phyloP scores from a whole-genome alignment of 2,113 vertebrate genomes.

The Emydocephalus ijimae region DNA sequence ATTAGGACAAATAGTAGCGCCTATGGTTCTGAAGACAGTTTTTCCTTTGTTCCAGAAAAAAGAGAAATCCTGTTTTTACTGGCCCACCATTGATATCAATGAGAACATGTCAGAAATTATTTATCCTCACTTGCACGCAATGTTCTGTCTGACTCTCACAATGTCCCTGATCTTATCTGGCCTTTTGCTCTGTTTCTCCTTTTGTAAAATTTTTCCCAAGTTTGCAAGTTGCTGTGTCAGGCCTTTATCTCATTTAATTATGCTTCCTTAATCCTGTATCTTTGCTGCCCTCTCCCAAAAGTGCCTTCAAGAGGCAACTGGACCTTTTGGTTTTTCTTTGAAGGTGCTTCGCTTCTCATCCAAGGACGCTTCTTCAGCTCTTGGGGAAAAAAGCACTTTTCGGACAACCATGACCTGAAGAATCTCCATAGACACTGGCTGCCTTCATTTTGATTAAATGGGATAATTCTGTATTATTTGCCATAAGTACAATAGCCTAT shows the following conservation, averaged over 20 bases:
- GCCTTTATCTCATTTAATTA: background rate
- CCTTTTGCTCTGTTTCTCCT: background rate
- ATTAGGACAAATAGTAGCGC: background rate
- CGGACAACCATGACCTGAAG: too few relatives aligned
- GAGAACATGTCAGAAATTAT: background rate
- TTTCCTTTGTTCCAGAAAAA: background rate
- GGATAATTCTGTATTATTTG: background rate
- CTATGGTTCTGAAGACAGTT: rapidly evolving
- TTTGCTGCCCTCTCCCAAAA: background rate
- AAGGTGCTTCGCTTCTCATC: too few relatives aligned
- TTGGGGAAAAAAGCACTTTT: too few relatives aligned
- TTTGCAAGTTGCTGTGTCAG: background rate
- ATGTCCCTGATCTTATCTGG: background rate
- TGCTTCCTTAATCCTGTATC: background rate
- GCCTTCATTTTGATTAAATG: background rate
- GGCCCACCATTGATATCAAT: background rate
- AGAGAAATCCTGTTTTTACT: background rate
- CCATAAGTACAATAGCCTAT: background rate
- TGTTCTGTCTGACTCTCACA: background rate
- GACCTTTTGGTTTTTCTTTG: too few relatives aligned
- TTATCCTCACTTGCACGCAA: background rate
- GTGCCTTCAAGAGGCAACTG: too few relatives aligned
- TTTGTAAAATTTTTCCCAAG: background rate
- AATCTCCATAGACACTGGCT: background rate
- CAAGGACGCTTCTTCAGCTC: too few relatives aligned